A percentile compares a stretch with the other conserved stretches of the same genome.
phyloP scores from a whole-genome alignment of 2,113 vertebrate genomes.

The Neomonachus schauinslandi region DNA sequence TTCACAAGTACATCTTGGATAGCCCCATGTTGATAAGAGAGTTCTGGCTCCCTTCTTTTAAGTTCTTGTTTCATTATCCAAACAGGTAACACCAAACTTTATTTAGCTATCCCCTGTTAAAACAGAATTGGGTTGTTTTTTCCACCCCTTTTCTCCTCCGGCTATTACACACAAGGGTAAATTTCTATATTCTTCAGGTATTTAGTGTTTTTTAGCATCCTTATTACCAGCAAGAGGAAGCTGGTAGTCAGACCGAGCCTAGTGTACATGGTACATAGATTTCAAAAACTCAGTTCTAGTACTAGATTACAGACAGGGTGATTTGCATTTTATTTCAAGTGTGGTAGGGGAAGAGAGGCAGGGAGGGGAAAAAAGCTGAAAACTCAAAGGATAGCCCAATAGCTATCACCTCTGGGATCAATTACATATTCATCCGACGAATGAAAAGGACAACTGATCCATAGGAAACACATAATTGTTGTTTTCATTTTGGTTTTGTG shows the following conservation, averaged over 20 bases:
- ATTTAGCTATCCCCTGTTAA: neutral
- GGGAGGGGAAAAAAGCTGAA: neutral
- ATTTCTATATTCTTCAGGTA: neutral
- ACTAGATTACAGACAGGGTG: neutral
- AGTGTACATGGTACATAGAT: neutral
- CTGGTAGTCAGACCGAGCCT: neutral
- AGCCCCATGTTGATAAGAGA: neutral
- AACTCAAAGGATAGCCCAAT: neutral
- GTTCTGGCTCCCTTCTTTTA: neutral
- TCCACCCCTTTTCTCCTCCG: neutral
- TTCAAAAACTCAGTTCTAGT: neutral
- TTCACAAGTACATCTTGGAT: neutral
- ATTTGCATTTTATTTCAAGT: neutral
- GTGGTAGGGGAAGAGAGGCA: rapidly evolving
- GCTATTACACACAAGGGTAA: neutral
- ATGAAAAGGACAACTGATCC: neutral
- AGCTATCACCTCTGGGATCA: neutral
- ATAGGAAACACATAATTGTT: neutral
- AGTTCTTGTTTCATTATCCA: neutral
- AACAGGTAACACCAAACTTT: neutral
- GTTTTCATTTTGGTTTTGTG: conserved; percentile 28
- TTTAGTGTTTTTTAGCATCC: neutral
- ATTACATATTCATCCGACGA: conserved; percentile 8
- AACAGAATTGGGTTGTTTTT: neutral
- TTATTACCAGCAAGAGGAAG: neutral